phyloP scores from a whole-genome alignment of 2,888 invertebrate genomes.

The Dasypogon diadema region DNA sequence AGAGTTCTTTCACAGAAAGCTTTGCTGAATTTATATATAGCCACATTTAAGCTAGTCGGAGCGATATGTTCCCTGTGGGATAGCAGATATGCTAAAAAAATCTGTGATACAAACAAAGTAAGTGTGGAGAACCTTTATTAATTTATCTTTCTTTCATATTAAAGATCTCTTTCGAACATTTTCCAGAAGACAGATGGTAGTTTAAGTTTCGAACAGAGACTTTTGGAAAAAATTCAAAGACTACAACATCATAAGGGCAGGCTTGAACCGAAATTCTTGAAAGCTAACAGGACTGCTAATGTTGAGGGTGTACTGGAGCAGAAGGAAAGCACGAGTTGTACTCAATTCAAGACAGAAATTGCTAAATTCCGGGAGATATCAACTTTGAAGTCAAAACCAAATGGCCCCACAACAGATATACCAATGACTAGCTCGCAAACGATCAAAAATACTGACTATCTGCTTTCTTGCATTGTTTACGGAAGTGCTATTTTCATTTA shows the following conservation, averaged over 20 bases:
- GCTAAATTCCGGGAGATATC: slow-evolving; percentile 20
- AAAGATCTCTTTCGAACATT: not conserved
- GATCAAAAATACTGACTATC: slow-evolving; percentile 1
- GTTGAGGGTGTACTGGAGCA: not conserved
- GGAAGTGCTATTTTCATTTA: slow-evolving; percentile 54
- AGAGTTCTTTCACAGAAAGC: slow-evolving; percentile 53
- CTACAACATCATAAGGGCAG: slow-evolving; percentile 50
- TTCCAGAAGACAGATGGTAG: slow-evolving; percentile 49
- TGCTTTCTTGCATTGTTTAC: slow-evolving; percentile 52
- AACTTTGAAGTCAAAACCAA: not conserved
- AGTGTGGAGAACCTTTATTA: too few relatives aligned
- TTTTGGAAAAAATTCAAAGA: slow-evolving; percentile 46
- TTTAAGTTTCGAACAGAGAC: slow-evolving; percentile 49
- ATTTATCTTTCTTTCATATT: not conserved
- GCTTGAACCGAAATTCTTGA: slow-evolving; percentile 20
- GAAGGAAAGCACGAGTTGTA: not conserved
- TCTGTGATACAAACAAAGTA: slow-evolving; percentile 55
- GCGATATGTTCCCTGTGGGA: slow-evolving; percentile 9
- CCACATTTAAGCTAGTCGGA: slow-evolving; percentile 46
- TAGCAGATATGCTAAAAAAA: slow-evolving; percentile 6
- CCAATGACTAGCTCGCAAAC: not conserved
- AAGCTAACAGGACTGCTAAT: not conserved
- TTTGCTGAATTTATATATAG: slow-evolving; percentile 43
- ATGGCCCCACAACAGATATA: not conserved
- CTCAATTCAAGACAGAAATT: slow-evolving; percentile 18